Evolutionary conservation across 2,888 invertebrate species (phyloP).

Genomic region (Morpho helenor): DNA sequence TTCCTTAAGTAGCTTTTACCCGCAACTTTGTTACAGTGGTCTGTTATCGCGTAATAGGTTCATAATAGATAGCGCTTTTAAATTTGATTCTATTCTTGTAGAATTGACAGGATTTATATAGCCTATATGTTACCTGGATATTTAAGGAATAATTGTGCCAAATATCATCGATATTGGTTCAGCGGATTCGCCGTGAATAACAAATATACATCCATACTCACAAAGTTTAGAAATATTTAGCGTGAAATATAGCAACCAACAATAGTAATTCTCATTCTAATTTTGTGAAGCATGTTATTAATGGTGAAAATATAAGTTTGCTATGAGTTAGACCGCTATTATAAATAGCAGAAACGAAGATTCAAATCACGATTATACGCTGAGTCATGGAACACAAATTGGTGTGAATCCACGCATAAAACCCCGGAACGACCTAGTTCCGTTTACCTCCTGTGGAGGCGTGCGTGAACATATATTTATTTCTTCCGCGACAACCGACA

Average conservation of each 20-base stretch:
- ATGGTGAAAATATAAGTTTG: constrained; percentile 1
- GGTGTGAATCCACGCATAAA: constrained; percentile 35
- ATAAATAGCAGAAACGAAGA: constrained; percentile 7
- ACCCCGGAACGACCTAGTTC: constrained; percentile 45
- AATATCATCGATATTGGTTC: too few species aligned
- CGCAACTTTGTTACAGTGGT: too few species aligned
- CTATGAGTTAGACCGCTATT: not conserved
- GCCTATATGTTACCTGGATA: too few species aligned
- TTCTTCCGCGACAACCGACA: constrained; percentile 49
- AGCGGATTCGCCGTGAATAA: too few species aligned
- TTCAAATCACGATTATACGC: constrained; percentile 5
- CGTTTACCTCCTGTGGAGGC: constrained; percentile 50
- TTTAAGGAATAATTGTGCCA: too few species aligned
- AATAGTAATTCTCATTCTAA: not conserved
- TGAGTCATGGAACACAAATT: constrained; percentile 11
- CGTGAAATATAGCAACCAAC: too few species aligned
- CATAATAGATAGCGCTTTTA: too few species aligned
- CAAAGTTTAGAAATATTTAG: not conserved
- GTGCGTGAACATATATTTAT: constrained; percentile 77
- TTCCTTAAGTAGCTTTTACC: too few species aligned
- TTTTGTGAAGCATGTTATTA: constrained; percentile 6
- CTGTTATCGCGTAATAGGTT: too few species aligned
- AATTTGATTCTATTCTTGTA: too few species aligned
- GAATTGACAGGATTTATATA: too few species aligned
- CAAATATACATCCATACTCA: too few species aligned